Base-by-base conservation (phyloP, 92 coral and sea anemone genomes). In the Blastomussa wellsi region DNA sequence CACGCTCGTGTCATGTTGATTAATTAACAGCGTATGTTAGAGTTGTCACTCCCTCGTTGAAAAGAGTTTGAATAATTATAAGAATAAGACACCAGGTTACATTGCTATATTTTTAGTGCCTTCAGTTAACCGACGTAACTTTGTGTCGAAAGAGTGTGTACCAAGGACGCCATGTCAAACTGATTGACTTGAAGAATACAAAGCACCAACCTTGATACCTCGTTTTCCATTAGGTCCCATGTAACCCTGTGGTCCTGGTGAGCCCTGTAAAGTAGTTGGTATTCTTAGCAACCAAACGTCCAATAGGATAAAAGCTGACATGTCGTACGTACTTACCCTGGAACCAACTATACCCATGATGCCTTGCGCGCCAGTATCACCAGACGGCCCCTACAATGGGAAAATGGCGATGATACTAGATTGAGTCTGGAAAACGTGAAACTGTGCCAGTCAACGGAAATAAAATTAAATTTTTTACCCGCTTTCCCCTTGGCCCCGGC, bases 321-420 rank as follows among this genome's bases (percentile, higher is more conserved):
- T 55, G 22, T 7, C 28, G 14, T 52, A 44, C 26, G 8, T 65
- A 68, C 85, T 81, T n/a, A 81, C 85, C 48, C 85, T 68, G 26
- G 33, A 15, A 49, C 85, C 85, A 22, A 48, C 33, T 12, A 81
- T 48, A 7, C 85, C 85, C 49, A 22, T 22, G 16, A 15, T 41
- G n/a, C 85, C 85, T 68, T 74, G n/a, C 9, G 77, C 35, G 37
- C 85, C 85, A 5, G 85, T 49, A 16, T 68, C 85, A n/a, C 85
- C 85, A 17, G 52, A 24, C 11, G 77, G n/a, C 33, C 85, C 85
- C 85, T 81, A n/a, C 2, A 32, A 48, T 10, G 22, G 49, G 7
- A 26, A 20, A 26, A 42, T 0, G 17, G 49, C 19, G 32, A 0
- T 16, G 22, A 32, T 1, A n/a, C n/a, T n/a, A 57, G 29, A 6